Base-by-base conservation (phyloP, 2,797 vertebrate genomes). In the Chaunax sp. region DNA sequence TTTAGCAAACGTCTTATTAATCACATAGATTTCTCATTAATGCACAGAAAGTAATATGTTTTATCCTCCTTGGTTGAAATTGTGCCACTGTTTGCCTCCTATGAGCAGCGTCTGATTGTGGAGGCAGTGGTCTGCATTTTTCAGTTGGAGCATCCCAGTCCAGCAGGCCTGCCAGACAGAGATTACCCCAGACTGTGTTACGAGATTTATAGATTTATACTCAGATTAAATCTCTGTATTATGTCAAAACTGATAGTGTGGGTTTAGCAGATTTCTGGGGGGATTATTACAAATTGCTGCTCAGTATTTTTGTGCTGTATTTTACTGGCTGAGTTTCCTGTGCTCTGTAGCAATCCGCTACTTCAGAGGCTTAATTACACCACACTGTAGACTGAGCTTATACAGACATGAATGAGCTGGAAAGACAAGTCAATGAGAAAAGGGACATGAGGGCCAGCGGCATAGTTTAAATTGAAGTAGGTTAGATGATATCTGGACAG, bases 151-250 rank as follows among this genome's bases (percentile, higher is more conserved):
- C 64, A 81, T 85, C 66, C 84, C 68, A 45, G 72, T 73, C 73
- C 77, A 69, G 61, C 63, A 63, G 71, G 26, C 65, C 72, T 82
- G 82, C 87, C 88, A 86, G 88, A 87, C 68, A 69, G 84, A 86
- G 91, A 92, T 92, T 90, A 92, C 71, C 70, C 69, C 69, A 50
- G 61, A 57, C 65, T 65, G 82, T 33, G 53, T 86, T 88, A 83
- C 75, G 88, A 87, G 87, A 92, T 91, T 94, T 87, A 84, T 84
- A 90, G 88, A 92, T 93, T 92, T 85, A 90, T 86, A 81, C 78
- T 65, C 83, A 92, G 90, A 93, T 92, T 92, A 90, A 88, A 78
- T 49, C 76, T 74, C 82, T 71, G 87, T 89, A 88, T 90, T 87
- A 90, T 89, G 87, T 92, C 88, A 87, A 90, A 92, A 89, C 72